Conservation (phyloP, 2,797 vertebrate species). For the Brachyalestes nurse region DNA sequence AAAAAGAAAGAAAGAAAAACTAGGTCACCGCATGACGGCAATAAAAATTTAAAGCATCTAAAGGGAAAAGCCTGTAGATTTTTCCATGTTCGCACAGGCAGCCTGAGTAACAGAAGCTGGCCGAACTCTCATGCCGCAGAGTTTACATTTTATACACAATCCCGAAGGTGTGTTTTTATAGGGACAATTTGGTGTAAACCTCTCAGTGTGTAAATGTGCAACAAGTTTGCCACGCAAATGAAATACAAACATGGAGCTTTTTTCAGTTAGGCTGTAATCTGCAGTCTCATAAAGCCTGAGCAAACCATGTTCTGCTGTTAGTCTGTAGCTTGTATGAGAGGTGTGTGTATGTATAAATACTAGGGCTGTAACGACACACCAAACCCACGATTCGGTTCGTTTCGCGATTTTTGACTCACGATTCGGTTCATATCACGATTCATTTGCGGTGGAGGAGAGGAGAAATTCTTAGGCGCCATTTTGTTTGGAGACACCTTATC, state of each 20-base stretch:
- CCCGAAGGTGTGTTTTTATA: constrained; percentile 2
- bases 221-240: not conserved
- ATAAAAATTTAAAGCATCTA: not conserved
- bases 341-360: too few relatives aligned
- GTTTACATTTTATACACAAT: constrained; percentile 6
- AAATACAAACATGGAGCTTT: not conserved
- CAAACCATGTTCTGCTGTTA: not conserved
- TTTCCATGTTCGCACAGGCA: not conserved
- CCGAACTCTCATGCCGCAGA: not conserved
- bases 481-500: too few relatives aligned
- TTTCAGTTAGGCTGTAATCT: not conserved
- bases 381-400: too few relatives aligned
- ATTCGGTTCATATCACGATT: too few relatives aligned
- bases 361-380: too few relatives aligned
- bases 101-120: not conserved
- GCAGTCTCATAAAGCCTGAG: not conserved
- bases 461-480: too few relatives aligned
- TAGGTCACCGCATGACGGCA: constrained; percentile 9
- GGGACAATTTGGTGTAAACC: constrained; percentile 32
- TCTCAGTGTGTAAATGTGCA: constrained; percentile 7
- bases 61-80: not conserved
- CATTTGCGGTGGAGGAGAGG: too few relatives aligned
- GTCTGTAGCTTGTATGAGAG: too few relatives aligned
- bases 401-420: too few relatives aligned
- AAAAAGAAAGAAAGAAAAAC: not conserved